These are phyloP conservation scores for Carcinoscorpius rotundicauda DNA, from an alignment of 1,140 invertebrate species.

Conservation along the genomic window DNA sequence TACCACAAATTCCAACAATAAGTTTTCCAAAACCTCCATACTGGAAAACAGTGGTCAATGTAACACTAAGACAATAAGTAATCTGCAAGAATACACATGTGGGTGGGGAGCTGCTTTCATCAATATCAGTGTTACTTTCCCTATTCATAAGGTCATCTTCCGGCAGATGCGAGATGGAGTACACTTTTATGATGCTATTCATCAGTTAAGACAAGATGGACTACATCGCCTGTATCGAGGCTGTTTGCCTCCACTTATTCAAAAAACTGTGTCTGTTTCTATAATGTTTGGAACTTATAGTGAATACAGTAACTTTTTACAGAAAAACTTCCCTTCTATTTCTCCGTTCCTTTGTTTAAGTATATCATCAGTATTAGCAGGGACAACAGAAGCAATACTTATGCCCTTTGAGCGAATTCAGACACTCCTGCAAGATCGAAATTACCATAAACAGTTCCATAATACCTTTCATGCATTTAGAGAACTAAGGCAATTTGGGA, in stretches of 20 bases:
- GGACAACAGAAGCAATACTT: constrained; percentile 71
- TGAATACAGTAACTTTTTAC: constrained; percentile 54
- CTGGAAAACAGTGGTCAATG: too few species aligned
- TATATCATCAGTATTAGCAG: constrained; percentile 51
- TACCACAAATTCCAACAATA: too few species aligned
- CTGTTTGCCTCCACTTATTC: constrained; percentile 82
- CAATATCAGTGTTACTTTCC: constrained; percentile 87
- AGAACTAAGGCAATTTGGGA: constrained; percentile 54
- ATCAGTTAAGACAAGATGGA: constrained; percentile 66
- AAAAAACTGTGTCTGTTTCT: constrained; percentile 83
- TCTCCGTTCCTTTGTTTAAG: not conserved
- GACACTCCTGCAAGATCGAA: constrained; percentile 75
- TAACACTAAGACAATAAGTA: too few species aligned
- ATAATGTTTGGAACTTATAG: constrained; percentile 96
- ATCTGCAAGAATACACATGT: constrained; percentile 63
- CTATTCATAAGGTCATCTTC: constrained; percentile 95
- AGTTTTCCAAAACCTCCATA: too few species aligned
- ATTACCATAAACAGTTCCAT: constrained; percentile 67
- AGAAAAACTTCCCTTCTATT: constrained; percentile 29
- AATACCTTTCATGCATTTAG: constrained; percentile 79
- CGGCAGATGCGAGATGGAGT: constrained; percentile 64
- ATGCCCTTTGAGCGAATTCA: constrained; percentile 93
- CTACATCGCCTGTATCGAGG: constrained; percentile 76
- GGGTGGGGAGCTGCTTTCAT: constrained; percentile 88
- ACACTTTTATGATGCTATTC: constrained; percentile 29